phyloP scores from a whole-genome alignment of 1,140 invertebrate genomes.

The Popillia japonica region DNA sequence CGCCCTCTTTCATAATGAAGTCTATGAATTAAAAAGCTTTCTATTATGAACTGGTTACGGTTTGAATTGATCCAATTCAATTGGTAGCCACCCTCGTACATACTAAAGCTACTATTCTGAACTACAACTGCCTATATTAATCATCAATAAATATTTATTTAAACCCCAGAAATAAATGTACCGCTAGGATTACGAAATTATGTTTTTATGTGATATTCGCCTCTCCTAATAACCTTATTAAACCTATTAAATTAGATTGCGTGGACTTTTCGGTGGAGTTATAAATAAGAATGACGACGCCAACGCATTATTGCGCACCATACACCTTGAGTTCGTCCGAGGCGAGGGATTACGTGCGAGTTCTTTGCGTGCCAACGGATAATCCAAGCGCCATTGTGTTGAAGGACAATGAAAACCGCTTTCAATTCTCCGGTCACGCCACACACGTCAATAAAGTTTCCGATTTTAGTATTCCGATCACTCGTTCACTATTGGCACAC shows the following conservation, averaged over 20 bases:
- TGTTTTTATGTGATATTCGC: background rate
- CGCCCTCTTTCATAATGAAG: too few species aligned
- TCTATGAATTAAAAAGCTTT: too few species aligned
- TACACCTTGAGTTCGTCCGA: background rate
- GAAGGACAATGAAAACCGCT: slow-evolving; percentile 42
- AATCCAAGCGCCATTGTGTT: slow-evolving; percentile 41
- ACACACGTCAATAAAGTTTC: slow-evolving; percentile 28
- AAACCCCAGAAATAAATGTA: too few species aligned
- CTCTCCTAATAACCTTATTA: slow-evolving; percentile 21
- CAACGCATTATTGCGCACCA: slow-evolving; percentile 29
- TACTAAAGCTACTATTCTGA: too few species aligned
- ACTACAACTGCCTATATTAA: too few species aligned
- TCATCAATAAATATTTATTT: too few species aligned
- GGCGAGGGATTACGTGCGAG: slow-evolving; percentile 39
- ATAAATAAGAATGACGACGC: slow-evolving; percentile 37
- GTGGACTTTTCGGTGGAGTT: slow-evolving; percentile 28
- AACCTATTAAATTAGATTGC: slow-evolving; percentile 24
- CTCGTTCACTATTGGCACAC: background rate
- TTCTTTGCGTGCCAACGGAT: slow-evolving; percentile 40
- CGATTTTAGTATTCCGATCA: slow-evolving; percentile 28
- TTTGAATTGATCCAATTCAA: too few species aligned
- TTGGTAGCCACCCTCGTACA: too few species aligned
- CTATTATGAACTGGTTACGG: too few species aligned
- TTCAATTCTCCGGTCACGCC: slow-evolving; percentile 40
- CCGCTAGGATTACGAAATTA: too few species aligned